These are phyloP conservation scores for Pygocentrus nattereri DNA, from an alignment of 2,797 vertebrate genomes.

Conservation along the genomic window DNA sequence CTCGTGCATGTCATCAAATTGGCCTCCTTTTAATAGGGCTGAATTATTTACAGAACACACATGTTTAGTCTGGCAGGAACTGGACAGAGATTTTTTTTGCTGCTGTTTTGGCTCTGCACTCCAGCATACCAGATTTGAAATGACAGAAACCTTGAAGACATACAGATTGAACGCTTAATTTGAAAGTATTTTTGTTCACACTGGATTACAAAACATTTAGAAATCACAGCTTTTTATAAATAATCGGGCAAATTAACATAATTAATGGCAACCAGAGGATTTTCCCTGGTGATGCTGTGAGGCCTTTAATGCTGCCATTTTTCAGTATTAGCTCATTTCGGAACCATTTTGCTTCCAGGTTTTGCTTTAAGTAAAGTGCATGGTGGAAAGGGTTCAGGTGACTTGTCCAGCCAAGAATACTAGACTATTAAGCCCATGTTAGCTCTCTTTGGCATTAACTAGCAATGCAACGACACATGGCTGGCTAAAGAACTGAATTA, in stretches of 20 bases:
- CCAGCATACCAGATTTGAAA: not conserved
- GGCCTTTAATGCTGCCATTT: not conserved
- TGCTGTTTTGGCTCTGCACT: not conserved
- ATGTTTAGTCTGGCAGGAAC: not conserved
- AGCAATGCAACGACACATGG: not conserved
- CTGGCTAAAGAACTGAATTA: not conserved
- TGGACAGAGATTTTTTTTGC: not conserved
- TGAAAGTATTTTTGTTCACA: not conserved
- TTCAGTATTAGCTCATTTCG: too few relatives aligned
- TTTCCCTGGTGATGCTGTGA: not conserved
- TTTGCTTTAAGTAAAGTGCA: not conserved
- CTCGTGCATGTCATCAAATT: conserved; percentile 48
- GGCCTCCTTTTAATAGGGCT: conserved; percentile 65
- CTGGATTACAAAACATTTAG: not conserved
- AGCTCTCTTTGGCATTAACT: not conserved
- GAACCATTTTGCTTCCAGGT: too few relatives aligned
- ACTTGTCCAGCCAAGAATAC: not conserved
- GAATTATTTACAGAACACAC: conserved; percentile 72
- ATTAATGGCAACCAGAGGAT: not conserved
- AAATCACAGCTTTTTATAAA: conserved; percentile 9
- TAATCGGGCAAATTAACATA: not conserved
- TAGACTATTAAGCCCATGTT: not conserved
- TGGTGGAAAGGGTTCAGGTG: too few relatives aligned
- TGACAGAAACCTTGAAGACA: not conserved
- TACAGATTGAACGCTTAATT: not conserved